phyloP scores from a whole-genome alignment of 2,888 invertebrate genomes.

The Limnephilus marmoratus region DNA sequence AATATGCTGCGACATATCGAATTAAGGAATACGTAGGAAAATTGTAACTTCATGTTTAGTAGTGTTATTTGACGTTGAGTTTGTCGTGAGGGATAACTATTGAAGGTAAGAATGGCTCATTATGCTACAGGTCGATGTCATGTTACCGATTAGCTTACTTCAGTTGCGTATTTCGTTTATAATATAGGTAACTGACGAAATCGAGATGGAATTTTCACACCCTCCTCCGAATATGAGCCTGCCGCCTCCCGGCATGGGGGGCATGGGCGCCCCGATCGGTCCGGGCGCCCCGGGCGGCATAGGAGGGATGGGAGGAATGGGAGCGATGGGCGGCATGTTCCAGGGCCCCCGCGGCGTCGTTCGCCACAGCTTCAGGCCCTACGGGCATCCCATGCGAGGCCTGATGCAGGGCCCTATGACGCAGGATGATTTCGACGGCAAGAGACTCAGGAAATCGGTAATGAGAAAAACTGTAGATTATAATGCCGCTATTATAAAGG shows the following conservation, averaged over 20 bases:
- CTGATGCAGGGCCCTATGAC: slow-evolving; percentile 79
- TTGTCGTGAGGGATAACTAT: slow-evolving; percentile 4
- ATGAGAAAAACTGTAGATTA: slow-evolving; percentile 99
- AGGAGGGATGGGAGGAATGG: slow-evolving; percentile 42
- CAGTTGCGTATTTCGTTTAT: slow-evolving; percentile 48
- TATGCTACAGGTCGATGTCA: slow-evolving; percentile 45
- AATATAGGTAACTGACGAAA: slow-evolving; percentile 55
- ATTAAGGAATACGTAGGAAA: slow-evolving; percentile 6
- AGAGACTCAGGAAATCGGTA: slow-evolving; percentile 95
- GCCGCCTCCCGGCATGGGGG: slow-evolving; percentile 56
- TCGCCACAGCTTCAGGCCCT: slow-evolving; percentile 76
- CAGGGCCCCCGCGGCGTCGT: slow-evolving; percentile 72
- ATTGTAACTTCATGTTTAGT: slow-evolving; percentile 15
- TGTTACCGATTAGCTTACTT: slow-evolving; percentile 43
- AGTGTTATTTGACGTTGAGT: neutral
- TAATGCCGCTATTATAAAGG: slow-evolving; percentile 95
- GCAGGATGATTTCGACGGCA: slow-evolving; percentile 96
- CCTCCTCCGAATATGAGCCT: slow-evolving; percentile 59
- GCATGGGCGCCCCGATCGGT: slow-evolving; percentile 42
- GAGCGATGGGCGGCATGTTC: slow-evolving; percentile 47
- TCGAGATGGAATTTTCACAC: slow-evolving; percentile 59
- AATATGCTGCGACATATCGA: neutral
- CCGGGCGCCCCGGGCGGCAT: slow-evolving; percentile 72
- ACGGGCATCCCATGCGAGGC: slow-evolving; percentile 75
- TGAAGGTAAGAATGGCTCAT: slow-evolving; percentile 52